Evolutionary conservation across 2,888 invertebrate species (phyloP), one percentile per base, ranked within the genome.

Genomic region (Euzophera pinguis): DNA sequence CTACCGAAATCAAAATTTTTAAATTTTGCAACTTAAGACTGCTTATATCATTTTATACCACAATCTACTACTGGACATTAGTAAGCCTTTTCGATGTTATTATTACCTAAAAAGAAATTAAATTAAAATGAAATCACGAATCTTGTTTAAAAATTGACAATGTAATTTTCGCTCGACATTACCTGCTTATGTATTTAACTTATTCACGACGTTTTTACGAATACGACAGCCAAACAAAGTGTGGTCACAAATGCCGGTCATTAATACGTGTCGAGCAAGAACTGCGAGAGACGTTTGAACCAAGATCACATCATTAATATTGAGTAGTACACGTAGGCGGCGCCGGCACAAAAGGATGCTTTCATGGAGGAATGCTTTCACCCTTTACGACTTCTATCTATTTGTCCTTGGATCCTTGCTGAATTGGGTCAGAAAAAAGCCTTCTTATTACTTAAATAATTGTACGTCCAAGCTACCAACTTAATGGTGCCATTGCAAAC

Each of bases 251-350:
- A 84, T 80, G 75, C 69, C 55, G 66, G 71, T 73, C 87, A 88
- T 90, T 88, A 86, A 87, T 88, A 81, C 72, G 73, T 75, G 88
- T 89, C 89, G 77, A 74, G 76, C 67, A 65, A 71, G 75, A 76
- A 75, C 82, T 80, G 78, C 72, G 68, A 71, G 76, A 79, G 82
- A 83, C 82, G 81, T 80, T 81, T 79, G 84, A 81, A 81, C 84
- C 84, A 81, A 88, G 79, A 84, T 88, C 85, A 81, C 83, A 86
- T 89, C 88, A 90, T 89, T 90, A 89, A 90, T 89, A 89, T 85
- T 79, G 82, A 86, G 83, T 72, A 75, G 77, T 77, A 75, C 79
- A 73, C 74, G 87, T 78, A 78, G 86, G 84, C 87, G 87, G 83
- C 64, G 73, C 70, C 67, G 66, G 64, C 56, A 64, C 74, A 75